Conservation (phyloP, 2,797 vertebrate genomes). For the Pangasius mekongensis region DNA sequence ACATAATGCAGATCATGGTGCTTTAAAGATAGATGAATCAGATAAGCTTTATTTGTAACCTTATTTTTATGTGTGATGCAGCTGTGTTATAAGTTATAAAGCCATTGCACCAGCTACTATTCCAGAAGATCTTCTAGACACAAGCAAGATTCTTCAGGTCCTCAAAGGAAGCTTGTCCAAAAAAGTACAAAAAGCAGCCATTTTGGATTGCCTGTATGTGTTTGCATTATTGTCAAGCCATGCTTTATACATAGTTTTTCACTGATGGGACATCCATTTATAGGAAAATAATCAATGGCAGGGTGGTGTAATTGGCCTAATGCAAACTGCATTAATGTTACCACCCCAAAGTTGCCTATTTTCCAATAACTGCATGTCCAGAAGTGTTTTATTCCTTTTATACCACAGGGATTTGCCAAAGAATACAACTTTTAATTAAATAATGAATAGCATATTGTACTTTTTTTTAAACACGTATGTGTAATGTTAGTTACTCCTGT, state of each 20-base stretch:
- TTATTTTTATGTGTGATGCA: not conserved
- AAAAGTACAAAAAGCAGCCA: conserved; percentile 11
- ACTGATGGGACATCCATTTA: not conserved
- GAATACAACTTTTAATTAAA: not conserved
- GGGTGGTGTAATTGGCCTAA: not conserved
- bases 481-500: not conserved
- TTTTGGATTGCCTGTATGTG: conserved; percentile 17
- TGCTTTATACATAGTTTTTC: not conserved
- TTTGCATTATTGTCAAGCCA: not conserved
- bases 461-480: not conserved
- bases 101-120: not conserved
- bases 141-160: conserved; percentile 21
- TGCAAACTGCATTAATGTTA: not conserved
- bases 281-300: not conserved
- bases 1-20: conserved; percentile 12
- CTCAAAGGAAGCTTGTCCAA: conserved; percentile 39
- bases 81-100: conserved; percentile 1
- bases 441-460: not conserved
- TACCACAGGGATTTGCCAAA: too few relatives aligned
- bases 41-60: not conserved
- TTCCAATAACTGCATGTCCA: not conserved
- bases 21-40: conserved; percentile 25
- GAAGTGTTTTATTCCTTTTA: not conserved
- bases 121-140: conserved; percentile 39
- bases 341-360: not conserved